Base-by-base conservation (phyloP, 1,140 invertebrate species). In the Scaptomyza graminum region DNA sequence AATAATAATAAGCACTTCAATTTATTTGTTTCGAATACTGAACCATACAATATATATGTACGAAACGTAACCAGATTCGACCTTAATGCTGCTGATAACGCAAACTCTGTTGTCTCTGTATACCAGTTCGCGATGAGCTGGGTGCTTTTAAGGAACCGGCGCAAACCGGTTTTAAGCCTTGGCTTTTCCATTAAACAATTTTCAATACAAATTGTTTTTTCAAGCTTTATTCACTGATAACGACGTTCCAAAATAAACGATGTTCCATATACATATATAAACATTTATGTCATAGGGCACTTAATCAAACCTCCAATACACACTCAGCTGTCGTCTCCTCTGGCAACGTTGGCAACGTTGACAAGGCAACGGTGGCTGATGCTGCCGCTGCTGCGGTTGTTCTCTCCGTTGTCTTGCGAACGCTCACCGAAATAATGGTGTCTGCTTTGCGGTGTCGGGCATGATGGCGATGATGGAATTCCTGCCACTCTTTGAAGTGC, bases 401-500 rank as follows among this genome's bases (percentile, higher is more conserved):
- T 13, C 65, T 39, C 22, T 78, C 83, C 2, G 83, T 88, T 13
- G 83, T 88, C 44, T 87, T 87, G 12, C 83, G 67, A 12, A 83
- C 79, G 12, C 83, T 88, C 1, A 68, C 72, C 0, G 79, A 52
- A 15, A 87, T 87, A 1, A 87, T 87, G 0, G 83, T 76, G 31
- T 88, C 74, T 0, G 59, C 18, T 41, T 74, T 84, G 0, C 68
- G 72, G 9, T 52, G 15, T 4, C 60, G 60, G 3, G 62, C 15
- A 1, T 60, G 22, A 18, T 78, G 64, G 44, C 66, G 64, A 37
- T 68, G 52, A n/a, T 79, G 69, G 5, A 64, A 57, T 59, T 89
- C 84, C 52, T 89, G 76, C 83, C 89, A 91, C 18, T 91, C 90
- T 34, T 90, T 79, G 11, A 75, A 90, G 54, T 91, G 90, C 41